Percentiles rank a stretch among this genome's conserved stretches.
These are phyloP conservation scores for Holocentrus rufus DNA, from an alignment of 2,797 vertebrate species.

Conservation along the genomic window DNA sequence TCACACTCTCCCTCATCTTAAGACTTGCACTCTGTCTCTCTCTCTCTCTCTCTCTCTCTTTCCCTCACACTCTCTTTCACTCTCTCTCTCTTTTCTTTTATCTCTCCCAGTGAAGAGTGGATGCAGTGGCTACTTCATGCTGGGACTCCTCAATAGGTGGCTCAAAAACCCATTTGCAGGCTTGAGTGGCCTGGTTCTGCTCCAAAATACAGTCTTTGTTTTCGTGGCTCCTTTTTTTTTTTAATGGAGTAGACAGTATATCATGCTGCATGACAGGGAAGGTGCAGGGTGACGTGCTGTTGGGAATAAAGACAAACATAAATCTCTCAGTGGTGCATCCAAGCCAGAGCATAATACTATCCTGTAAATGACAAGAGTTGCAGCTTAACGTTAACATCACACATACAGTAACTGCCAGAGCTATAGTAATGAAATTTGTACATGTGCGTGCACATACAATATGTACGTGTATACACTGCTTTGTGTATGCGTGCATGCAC, in stretches of 20 bases:
- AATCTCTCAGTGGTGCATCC: slow-evolving; percentile 56
- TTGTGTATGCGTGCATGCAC: slow-evolving; percentile 24
- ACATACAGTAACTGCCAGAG: slow-evolving; percentile 33
- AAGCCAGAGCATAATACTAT: slow-evolving; percentile 49
- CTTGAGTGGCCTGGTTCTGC: slow-evolving; percentile 57
- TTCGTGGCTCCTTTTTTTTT: slow-evolving; percentile 35
- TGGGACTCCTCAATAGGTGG: slow-evolving; percentile 54
- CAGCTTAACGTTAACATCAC: slow-evolving; percentile 55
- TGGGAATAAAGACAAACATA: slow-evolving; percentile 63
- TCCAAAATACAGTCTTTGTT: slow-evolving; percentile 62
- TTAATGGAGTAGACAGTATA: slow-evolving; percentile 60
- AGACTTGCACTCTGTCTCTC: slow-evolving; percentile 33
- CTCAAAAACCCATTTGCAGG: slow-evolving; percentile 66
- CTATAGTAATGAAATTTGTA: slow-evolving; percentile 35
- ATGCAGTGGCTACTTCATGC: slow-evolving; percentile 48
- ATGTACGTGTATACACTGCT: neutral
- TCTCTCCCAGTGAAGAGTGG: slow-evolving; percentile 23
- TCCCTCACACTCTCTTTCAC: neutral
- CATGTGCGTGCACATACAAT: neutral
- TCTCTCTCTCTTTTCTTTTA: neutral
- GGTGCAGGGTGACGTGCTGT: slow-evolving; percentile 31
- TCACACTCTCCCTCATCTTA: slow-evolving; percentile 42
- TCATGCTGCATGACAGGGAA: slow-evolving; percentile 54
- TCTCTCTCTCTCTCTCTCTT: slow-evolving; percentile 31
- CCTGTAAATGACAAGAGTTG: slow-evolving; percentile 63